Evolutionary conservation across 2,888 invertebrate species (phyloP), one percentile per base, ranked within the genome.

Genomic region (Drosophila recens): DNA sequence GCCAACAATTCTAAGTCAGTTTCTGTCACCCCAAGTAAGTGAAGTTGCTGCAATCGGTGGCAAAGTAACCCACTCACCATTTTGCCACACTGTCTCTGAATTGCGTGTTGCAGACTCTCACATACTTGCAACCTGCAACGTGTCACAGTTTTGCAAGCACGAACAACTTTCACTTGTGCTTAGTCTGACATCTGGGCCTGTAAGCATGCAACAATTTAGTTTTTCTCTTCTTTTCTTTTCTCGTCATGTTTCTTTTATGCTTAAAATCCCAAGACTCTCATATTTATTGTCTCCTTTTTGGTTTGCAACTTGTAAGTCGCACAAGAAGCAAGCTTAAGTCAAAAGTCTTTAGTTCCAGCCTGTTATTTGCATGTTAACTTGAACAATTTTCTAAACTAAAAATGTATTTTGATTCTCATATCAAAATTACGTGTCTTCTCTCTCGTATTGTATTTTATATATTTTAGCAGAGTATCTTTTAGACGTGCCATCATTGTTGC

Each of bases 111-210:
- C 43, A 58, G 56, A 23, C 56, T 23, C 30, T 11, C 45, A 45
- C 54, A 45, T 23, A n/a, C 20, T 34, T 62, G 57, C 66, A 62
- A 45, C 23, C 30, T 27, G 49, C 38, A 45, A 67, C 30, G 53
- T 65, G 43, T 49, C 62, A 30, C 76, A 34, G 56, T 34, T 11
- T 64, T 42, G 36, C 54, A n/a, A 64, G 64, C 80, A 86, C 74
- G 79, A 72, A 75, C 71, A 84, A 86, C 89, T 84, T 86, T 83
- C 74, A 61, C 87, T 87, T 84, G 42, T 71, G 78, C 57, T 82
- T 68, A 63, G 75, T 71, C 72, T 80, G 64, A 34, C 65, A 70
- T 65, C 64, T 33, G 51, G 62, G 73, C 59, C 59, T 72, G 58
- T 42, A 72, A 82, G 74, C 74, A 77, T 87, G 82, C 88, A 82